Evolutionary conservation across 92 coral and sea anemone species (phyloP).

Genomic region (Porites cylindrica): DNA sequence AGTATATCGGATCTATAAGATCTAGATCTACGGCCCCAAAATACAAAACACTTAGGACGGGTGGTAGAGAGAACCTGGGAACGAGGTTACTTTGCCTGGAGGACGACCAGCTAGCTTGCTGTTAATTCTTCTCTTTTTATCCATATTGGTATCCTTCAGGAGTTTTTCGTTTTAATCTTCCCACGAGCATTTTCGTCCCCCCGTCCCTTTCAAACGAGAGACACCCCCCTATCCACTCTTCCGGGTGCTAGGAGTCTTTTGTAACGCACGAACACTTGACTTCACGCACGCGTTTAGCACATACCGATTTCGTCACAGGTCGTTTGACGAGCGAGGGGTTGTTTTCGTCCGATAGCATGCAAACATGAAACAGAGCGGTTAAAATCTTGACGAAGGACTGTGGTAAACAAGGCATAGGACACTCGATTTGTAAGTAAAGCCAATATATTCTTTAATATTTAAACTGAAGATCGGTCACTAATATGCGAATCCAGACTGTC

Average conservation of each 20-base stretch:
- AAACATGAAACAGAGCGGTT: neutral
- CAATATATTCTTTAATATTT: constrained; percentile 28
- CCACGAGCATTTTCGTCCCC: no score
- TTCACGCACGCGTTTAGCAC: constrained; percentile 16
- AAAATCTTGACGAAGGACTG: neutral
- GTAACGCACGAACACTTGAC: neutral
- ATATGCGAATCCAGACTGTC: neutral
- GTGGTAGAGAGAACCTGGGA: no score
- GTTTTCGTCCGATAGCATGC: neutral
- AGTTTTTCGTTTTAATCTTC: no score
- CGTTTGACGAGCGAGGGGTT: neutral
- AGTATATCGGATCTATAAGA: no score
- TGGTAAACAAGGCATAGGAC: neutral
- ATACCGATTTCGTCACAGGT: constrained; percentile 21
- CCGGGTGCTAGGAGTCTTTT: neutral
- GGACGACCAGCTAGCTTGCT: no score
- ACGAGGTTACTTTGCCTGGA: no score
- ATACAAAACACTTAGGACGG: no score
- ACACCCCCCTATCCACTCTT: no score
- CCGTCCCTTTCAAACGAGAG: no score
- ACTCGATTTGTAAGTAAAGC: constrained; percentile 31
- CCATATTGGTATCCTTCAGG: no score
- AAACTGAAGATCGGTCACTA: constrained; percentile 3
- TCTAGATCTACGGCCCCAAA: no score
- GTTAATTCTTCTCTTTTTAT: no score